phyloP scores from a whole-genome alignment of 2,797 vertebrate genomes.

The Lophotriccus pileatus region DNA sequence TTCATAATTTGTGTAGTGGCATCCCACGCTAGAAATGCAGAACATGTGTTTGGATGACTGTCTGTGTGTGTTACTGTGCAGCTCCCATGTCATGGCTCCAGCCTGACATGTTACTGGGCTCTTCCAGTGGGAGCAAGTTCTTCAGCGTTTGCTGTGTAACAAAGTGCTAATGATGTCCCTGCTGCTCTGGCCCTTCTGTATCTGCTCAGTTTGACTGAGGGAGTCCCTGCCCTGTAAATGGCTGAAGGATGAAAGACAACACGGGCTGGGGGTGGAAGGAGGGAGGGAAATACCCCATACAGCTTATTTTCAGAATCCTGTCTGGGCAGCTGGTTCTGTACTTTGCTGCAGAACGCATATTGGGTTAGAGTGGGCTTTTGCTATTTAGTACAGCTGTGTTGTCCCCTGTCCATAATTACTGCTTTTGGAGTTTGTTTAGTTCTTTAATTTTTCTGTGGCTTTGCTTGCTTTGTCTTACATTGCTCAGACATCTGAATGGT shows the following conservation, averaged over 20 bases:
- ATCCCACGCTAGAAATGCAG: not conserved
- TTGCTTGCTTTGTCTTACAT: not conserved
- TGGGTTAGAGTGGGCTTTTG: not conserved
- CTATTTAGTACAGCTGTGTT: not conserved
- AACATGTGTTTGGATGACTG: not conserved
- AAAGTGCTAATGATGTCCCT: accelerated
- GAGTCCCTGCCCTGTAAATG: not conserved
- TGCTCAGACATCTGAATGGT: not conserved
- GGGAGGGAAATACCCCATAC: not conserved
- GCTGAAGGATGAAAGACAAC: not conserved
- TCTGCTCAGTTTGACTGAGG: not conserved
- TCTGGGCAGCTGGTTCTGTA: not conserved
- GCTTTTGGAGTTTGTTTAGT: not conserved
- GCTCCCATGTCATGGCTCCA: not conserved
- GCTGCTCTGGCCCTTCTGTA: not conserved
- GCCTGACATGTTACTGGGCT: not conserved
- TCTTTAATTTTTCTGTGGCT: not conserved
- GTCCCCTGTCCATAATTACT: not conserved
- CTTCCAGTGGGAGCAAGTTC: not conserved
- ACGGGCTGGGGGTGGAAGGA: not conserved
- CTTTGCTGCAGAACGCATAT: not conserved
- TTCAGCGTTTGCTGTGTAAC: not conserved
- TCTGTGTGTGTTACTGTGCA: not conserved
- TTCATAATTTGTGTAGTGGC: not conserved
- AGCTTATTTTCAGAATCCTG: not conserved